These are phyloP conservation scores for Phyto melanocephala DNA, from an alignment of 2,888 invertebrate genomes.

Conservation along the genomic window DNA sequence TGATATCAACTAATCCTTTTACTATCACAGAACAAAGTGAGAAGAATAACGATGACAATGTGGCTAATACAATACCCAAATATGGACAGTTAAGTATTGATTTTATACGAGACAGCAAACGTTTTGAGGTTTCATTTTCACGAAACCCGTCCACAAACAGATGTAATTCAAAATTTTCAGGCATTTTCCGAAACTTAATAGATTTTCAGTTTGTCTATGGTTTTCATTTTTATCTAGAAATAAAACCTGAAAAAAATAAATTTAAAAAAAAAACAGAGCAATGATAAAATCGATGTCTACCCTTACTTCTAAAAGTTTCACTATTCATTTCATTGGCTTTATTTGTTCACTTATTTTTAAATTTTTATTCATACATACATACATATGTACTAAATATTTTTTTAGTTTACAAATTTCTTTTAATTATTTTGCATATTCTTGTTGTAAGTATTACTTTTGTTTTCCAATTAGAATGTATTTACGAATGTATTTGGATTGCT, in stretches of 20 bases:
- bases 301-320: conserved; percentile 2
- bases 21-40: conserved; percentile 95
- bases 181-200: conserved; percentile 79
- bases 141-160: conserved; percentile 85
- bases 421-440: not conserved
- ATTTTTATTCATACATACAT: not conserved
- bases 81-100: conserved; percentile 84
- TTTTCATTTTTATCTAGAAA: conserved; percentile 12
- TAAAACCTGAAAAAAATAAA: not conserved
- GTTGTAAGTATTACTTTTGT: not conserved
- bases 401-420: not conserved
- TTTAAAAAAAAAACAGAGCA: not conserved
- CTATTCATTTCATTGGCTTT: no score
- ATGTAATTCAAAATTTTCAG: conserved; percentile 89
- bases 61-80: conserved; percentile 89
- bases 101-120: conserved; percentile 73
- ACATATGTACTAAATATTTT: not conserved
- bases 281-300: conserved; percentile 34
- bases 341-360: conserved; percentile 9
- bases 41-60: conserved; percentile 92
- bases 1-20: conserved; percentile 90
- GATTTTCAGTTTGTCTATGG: not conserved
- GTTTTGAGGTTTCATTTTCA: conserved; percentile 70
- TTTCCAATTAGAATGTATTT: conserved; percentile 13
- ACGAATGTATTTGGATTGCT: not conserved